Conservation (phyloP, 2,113 vertebrate species). For the Mystacornis crossleyi region DNA sequence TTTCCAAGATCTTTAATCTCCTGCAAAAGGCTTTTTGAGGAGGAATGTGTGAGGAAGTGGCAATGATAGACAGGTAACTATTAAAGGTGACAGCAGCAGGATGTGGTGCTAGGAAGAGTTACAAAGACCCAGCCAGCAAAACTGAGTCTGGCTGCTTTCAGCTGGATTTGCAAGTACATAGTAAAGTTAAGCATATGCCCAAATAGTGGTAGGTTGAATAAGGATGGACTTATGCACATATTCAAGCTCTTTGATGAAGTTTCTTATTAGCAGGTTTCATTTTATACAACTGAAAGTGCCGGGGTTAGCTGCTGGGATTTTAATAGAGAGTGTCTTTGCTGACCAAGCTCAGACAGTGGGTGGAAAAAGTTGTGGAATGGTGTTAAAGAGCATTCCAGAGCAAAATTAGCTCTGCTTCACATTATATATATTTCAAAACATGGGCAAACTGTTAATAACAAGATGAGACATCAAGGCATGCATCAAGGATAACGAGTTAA, state of each 20-base stretch:
- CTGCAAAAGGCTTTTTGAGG: not conserved
- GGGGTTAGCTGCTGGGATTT: not conserved
- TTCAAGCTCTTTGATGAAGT: conserved; percentile 32
- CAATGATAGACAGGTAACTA: not conserved
- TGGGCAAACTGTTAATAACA: conserved; percentile 58
- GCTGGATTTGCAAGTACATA: not conserved
- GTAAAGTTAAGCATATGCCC: not conserved
- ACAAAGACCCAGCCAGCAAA: not conserved
- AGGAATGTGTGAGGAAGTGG: not conserved
- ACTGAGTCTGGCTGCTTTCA: not conserved
- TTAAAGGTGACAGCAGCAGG: not conserved
- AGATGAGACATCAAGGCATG: conserved; percentile 59
- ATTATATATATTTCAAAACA: conserved; percentile 58
- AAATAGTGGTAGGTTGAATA: not conserved
- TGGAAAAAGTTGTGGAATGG: conserved; percentile 51
- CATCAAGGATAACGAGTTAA: conserved; percentile 61
- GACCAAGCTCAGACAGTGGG: conserved; percentile 42
- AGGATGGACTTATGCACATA: not conserved
- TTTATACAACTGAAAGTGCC: not conserved
- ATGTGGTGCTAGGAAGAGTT: not conserved
- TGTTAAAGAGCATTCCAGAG: conserved; percentile 52
- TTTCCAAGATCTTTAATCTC: not conserved
- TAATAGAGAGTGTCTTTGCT: not conserved
- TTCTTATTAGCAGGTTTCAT: conserved; percentile 22
- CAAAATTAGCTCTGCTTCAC: conserved; percentile 53